A percentile compares a stretch with the other conserved stretches of the same genome.
These are phyloP conservation scores for Axinella damicornis DNA, from an alignment of 37 sponge, comb jelly and placozoan species.

Conservation along the genomic window DNA sequence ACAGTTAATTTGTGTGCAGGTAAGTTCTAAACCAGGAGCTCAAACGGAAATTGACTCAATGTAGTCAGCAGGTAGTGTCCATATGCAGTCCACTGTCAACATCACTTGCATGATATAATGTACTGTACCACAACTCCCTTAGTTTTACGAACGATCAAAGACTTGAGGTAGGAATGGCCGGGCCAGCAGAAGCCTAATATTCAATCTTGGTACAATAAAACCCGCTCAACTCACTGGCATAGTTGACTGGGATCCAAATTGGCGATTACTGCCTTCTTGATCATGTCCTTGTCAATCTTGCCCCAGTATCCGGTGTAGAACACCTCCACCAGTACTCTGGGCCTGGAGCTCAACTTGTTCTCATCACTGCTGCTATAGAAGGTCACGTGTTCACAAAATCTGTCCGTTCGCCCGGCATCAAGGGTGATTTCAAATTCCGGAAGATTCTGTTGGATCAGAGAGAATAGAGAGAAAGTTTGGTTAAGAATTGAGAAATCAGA, in stretches of 20 bases:
- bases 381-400: slow-evolving; percentile 42
- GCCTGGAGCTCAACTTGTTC: slow-evolving; percentile 22
- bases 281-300: slow-evolving; percentile 21
- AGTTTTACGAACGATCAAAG: too few relatives aligned
- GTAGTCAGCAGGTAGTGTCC: too few relatives aligned
- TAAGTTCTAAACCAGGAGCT: too few relatives aligned
- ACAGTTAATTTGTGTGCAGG: too few relatives aligned
- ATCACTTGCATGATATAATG: too few relatives aligned
- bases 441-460: slow-evolving; percentile 1
- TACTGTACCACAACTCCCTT: too few relatives aligned
- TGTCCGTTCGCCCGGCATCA: slow-evolving; percentile 22
- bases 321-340: slow-evolving; percentile 43
- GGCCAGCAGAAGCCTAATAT: too few relatives aligned
- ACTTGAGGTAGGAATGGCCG: too few relatives aligned
- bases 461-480: too few relatives aligned
- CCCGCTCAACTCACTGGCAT: slow-evolving; percentile 27
- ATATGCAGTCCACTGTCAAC: too few relatives aligned
- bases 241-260: slow-evolving; percentile 22
- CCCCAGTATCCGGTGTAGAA: slow-evolving; percentile 34
- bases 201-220: not conserved
- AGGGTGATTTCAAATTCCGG: slow-evolving; percentile 46
- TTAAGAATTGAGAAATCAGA: too few relatives aligned
- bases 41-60: too few relatives aligned
- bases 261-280: slow-evolving; percentile 10
- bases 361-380: slow-evolving; percentile 39